Percentiles rank a stretch among this genome's conserved stretches.
Evolutionary conservation across 2,113 vertebrate species (phyloP).

Genomic region (Melanotaenia duboulayi): DNA sequence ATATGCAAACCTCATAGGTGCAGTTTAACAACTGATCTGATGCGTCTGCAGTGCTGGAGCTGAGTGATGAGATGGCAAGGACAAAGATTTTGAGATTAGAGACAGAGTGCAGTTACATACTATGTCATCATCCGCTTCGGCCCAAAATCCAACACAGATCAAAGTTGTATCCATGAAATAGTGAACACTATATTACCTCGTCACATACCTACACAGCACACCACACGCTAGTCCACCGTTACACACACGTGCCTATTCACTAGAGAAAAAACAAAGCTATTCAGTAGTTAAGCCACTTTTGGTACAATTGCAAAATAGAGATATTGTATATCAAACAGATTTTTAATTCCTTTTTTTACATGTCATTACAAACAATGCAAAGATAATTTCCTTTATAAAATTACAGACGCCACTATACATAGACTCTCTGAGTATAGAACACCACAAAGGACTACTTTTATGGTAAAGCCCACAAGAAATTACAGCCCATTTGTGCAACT

Average conservation of each 20-base stretch:
- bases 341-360: slow-evolving; percentile 74
- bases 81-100: slow-evolving; percentile 46
- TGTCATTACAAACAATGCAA: slow-evolving; percentile 94
- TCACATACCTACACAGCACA: slow-evolving; percentile 82
- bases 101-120: slow-evolving; percentile 64
- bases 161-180: slow-evolving; percentile 79
- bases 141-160: slow-evolving; percentile 70
- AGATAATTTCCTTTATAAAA: slow-evolving; percentile 96
- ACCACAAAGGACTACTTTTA: slow-evolving; percentile 86
- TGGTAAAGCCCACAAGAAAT: slow-evolving; percentile 88
- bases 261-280: slow-evolving; percentile 85
- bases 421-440: slow-evolving; percentile 87
- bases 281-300: slow-evolving; percentile 99
- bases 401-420: slow-evolving; percentile 88
- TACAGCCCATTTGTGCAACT: slow-evolving; percentile 80
- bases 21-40: slow-evolving; percentile 29
- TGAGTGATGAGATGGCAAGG: slow-evolving; percentile 31
- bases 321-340: slow-evolving; percentile 91
- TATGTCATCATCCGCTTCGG: slow-evolving; percentile 69
- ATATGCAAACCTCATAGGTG: slow-evolving; percentile 6
- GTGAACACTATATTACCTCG: slow-evolving; percentile 82
- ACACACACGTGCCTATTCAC: slow-evolving; percentile 85
- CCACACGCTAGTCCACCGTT: slow-evolving; percentile 83
- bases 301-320: slow-evolving; percentile 96
- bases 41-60: slow-evolving; percentile 29